A percentile compares a stretch with the other conserved stretches of the same genome.
phyloP scores from a whole-genome alignment of 2,888 invertebrate genomes.

The Drepanosiphum platanoidis region DNA sequence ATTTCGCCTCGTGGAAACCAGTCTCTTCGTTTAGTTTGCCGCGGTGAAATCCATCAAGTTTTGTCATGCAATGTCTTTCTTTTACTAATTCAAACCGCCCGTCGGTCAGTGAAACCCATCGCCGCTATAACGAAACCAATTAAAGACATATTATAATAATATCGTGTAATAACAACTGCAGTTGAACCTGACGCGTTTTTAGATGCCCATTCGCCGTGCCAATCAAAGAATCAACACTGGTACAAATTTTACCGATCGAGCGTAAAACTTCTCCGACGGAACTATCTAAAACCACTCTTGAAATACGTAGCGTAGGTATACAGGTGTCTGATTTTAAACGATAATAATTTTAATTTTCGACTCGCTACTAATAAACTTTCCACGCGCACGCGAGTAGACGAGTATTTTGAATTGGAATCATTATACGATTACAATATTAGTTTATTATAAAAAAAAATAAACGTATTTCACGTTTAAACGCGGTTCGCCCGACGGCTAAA shows the following conservation, averaged over 20 bases:
- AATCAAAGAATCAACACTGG: not conserved
- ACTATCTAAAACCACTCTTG: not conserved
- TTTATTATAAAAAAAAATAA: too few species aligned
- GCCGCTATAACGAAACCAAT: not conserved
- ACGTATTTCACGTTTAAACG: too few species aligned
- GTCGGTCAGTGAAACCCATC: not conserved
- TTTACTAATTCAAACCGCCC: not conserved
- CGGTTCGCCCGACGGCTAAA: too few species aligned
- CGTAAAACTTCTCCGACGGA: not conserved
- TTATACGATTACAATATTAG: too few species aligned
- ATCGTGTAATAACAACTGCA: not conserved
- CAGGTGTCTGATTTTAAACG: too few species aligned
- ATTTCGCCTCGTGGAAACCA: not conserved
- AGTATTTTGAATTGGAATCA: not conserved
- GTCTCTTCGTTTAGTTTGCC: not conserved
- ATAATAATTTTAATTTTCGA: not conserved
- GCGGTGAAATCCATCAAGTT: slow-evolving; percentile 25
- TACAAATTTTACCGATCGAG: not conserved
- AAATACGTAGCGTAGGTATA: too few species aligned
- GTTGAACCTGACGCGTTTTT: slow-evolving; percentile 1
- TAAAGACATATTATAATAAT: not conserved
- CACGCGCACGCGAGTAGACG: too few species aligned
- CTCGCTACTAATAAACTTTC: not conserved
- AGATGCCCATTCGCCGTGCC: not conserved
- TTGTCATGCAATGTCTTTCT: slow-evolving; percentile 4